These are phyloP conservation scores for Gastrophryne carolinensis DNA, from an alignment of 2,797 vertebrate genomes.

Conservation along the genomic window DNA sequence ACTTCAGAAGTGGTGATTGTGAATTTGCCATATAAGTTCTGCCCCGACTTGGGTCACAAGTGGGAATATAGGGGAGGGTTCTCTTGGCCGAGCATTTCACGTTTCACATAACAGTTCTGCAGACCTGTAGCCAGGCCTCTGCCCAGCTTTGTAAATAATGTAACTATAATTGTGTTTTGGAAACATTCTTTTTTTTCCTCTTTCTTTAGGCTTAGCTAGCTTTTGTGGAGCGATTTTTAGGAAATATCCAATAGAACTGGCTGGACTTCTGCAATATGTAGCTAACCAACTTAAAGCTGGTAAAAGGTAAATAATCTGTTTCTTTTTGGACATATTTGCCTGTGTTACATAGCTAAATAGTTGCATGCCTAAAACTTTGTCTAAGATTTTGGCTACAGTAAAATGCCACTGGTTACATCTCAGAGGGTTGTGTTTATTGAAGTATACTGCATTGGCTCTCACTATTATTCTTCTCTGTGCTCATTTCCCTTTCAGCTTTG, in stretches of 20 bases:
- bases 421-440: conserved; percentile 21
- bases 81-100: no score
- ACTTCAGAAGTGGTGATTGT: no score
- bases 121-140: no score
- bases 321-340: neutral
- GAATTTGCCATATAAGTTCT: no score
- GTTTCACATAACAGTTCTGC: no score
- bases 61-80: no score
- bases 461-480: neutral
- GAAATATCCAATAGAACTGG: conserved; percentile 97
- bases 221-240: conserved; percentile 96
- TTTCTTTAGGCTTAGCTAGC: conserved; percentile 85
- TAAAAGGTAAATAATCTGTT: conserved; percentile 78
- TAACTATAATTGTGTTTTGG: no score
- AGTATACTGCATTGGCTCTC: neutral
- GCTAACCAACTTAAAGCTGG: conserved; percentile 97
- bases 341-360: no score
- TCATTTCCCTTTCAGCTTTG: conserved; percentile 78
- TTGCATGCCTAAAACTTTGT: neutral
- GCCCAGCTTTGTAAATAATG: no score
- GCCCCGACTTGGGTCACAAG: no score
- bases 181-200: conserved; percentile 36
- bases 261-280: conserved; percentile 95
- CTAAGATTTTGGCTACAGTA: neutral
- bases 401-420: conserved; percentile 37